Conservation (phyloP, 2,797 vertebrate genomes). For the Pseudochaenichthys georgianus region DNA sequence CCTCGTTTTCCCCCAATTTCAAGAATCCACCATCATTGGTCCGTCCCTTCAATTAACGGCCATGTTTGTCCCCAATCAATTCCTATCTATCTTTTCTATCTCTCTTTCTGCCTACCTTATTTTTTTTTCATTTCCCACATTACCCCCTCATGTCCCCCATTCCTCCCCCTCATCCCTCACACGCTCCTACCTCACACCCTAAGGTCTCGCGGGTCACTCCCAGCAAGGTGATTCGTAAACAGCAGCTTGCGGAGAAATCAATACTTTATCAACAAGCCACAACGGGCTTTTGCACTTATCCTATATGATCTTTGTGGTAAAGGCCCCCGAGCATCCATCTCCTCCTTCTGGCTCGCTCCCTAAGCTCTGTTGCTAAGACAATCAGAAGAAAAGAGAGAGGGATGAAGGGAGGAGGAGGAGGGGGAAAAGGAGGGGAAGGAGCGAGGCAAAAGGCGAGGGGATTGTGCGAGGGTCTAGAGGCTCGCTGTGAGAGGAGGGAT, state of each 20-base stretch:
- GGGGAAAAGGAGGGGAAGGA: conserved; percentile 41
- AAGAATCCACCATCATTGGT: conserved; percentile 74
- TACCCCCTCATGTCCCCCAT: conserved; percentile 49
- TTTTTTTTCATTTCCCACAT: conserved; percentile 72
- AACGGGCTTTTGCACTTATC: conserved; percentile 97
- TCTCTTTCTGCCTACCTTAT: conserved; percentile 42
- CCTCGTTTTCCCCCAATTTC: conserved; percentile 69
- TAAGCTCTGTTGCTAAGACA: conserved; percentile 87
- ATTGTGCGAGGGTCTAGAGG: conserved; percentile 71
- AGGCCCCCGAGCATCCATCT: conserved; percentile 91
- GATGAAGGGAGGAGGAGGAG: conserved; percentile 59
- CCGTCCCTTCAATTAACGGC: conserved; percentile 76
- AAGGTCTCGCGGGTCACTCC: conserved; percentile 94
- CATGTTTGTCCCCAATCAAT: conserved; percentile 78
- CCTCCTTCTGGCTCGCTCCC: conserved; percentile 81
- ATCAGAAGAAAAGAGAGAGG: conserved; percentile 74
- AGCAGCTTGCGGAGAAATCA: conserved; percentile 90
- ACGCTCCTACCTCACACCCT: conserved; percentile 75
- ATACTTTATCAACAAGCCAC: conserved; percentile 99
- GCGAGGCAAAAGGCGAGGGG: conserved; percentile 60
- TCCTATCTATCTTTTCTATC: conserved; percentile 63
- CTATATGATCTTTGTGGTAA: conserved; percentile 94
- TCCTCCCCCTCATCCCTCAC: conserved; percentile 23
- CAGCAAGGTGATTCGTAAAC: conserved; percentile 99
- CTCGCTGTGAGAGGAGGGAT: conserved; percentile 76